Evolutionary conservation across 1,140 invertebrate species (phyloP).

Genomic region (Ectropis grisescens): DNA sequence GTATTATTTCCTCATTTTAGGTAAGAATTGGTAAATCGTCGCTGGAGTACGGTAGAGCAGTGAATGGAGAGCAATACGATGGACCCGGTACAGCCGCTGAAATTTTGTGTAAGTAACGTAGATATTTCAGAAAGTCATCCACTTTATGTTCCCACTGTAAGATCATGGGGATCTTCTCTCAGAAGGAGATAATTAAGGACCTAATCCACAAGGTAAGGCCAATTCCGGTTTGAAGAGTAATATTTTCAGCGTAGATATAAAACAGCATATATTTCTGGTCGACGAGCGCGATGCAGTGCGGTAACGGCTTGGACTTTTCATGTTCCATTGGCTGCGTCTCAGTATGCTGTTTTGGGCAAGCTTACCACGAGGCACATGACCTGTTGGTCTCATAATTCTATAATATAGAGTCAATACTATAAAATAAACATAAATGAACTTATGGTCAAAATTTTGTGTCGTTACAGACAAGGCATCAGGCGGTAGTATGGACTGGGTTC

Average conservation of each 20-base stretch:
- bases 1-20: no score
- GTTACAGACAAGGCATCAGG: slow-evolving; percentile 66
- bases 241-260: no score
- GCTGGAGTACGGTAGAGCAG: slow-evolving; percentile 34
- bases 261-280: no score
- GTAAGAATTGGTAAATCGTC: slow-evolving; percentile 44
- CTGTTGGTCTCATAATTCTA: no score
- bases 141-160: background rate
- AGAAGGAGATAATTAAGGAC: background rate
- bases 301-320: background rate
- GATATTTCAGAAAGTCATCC: background rate
- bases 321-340: no score
- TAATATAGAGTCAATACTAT: no score
- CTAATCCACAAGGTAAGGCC: no score
- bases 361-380: no score
- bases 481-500: slow-evolving; percentile 82
- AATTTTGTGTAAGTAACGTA: slow-evolving; percentile 36
- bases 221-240: no score
- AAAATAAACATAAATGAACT: no score
- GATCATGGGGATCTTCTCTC: background rate
- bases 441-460: slow-evolving; percentile 1
- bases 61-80: slow-evolving; percentile 31
- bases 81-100: slow-evolving; percentile 50
- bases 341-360: no score
- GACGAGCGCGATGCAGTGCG: background rate